Evolutionary conservation across 2,113 vertebrate species (phyloP).

Genomic region (Heterotilapia buettikoferi): DNA sequence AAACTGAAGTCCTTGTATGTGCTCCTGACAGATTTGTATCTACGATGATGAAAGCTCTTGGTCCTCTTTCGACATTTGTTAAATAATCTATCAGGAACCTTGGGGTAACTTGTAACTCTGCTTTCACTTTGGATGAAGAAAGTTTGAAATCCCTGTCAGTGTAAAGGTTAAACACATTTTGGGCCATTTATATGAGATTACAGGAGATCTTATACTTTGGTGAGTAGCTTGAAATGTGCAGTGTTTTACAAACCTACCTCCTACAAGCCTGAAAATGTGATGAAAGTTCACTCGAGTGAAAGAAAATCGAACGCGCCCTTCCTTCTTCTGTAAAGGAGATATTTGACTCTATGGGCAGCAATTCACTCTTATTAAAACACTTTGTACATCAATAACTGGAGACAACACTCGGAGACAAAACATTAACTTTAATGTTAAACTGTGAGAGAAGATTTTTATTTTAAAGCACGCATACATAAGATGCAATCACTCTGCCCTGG

Average conservation of each 20-base stretch:
- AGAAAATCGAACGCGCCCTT: background rate
- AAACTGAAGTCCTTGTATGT: background rate
- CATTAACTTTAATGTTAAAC: background rate
- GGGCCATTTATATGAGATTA: background rate
- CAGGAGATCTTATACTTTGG: background rate
- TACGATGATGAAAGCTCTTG: background rate
- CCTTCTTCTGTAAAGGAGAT: background rate
- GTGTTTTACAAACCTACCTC: background rate
- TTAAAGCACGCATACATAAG: accelerated
- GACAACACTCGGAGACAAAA: background rate
- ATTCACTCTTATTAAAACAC: background rate
- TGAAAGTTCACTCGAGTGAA: background rate
- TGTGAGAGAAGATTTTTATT: background rate
- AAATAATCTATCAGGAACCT: accelerated
- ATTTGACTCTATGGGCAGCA: background rate
- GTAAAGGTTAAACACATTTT: background rate
- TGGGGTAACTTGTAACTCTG: background rate
- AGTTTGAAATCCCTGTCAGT: accelerated
- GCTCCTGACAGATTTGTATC: background rate
- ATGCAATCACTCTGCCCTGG: background rate
- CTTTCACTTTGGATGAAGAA: background rate
- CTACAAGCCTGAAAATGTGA: background rate
- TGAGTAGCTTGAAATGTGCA: background rate
- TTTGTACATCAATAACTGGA: background rate
- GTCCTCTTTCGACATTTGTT: background rate